A percentile compares a stretch with the other conserved stretches of the same genome.
phyloP scores from a whole-genome alignment of 2,797 vertebrate species.

The Hydrocynus forskahlii region DNA sequence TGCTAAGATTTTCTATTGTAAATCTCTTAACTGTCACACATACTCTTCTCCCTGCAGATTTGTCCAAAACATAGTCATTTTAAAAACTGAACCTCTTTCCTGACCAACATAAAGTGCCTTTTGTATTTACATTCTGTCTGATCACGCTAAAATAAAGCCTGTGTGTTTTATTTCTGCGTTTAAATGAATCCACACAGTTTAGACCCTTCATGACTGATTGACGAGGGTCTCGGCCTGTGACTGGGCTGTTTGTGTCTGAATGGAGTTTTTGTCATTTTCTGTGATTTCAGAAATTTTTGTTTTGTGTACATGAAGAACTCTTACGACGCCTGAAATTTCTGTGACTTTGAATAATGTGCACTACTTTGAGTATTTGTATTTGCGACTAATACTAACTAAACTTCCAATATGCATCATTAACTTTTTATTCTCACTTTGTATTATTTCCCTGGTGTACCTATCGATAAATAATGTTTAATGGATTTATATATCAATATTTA shows the following conservation, averaged over 20 bases:
- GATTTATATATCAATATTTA: conserved; percentile 58
- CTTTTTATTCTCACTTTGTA: conserved; percentile 57
- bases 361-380: conserved; percentile 43
- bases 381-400: conserved; percentile 20
- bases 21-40: conserved; percentile 32
- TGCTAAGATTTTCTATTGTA: background rate
- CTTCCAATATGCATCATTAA: conserved; percentile 43
- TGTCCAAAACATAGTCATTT: background rate
- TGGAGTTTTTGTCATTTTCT: background rate
- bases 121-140: conserved; percentile 59
- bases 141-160: background rate
- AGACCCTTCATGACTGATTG: too few species aligned
- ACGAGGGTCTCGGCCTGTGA: background rate
- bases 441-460: conserved; percentile 45
- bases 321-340: background rate
- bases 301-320: conserved; percentile 23
- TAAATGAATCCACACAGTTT: background rate
- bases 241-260: background rate
- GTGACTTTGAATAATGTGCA: conserved; percentile 46
- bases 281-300: conserved; percentile 3
- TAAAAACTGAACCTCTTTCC: conserved; percentile 45
- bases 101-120: conserved; percentile 76
- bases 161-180: background rate
- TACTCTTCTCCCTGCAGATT: conserved; percentile 7
- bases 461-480: conserved; percentile 38